Conservation (phyloP, 2,113 vertebrate species). For the Stercorarius parasiticus region DNA sequence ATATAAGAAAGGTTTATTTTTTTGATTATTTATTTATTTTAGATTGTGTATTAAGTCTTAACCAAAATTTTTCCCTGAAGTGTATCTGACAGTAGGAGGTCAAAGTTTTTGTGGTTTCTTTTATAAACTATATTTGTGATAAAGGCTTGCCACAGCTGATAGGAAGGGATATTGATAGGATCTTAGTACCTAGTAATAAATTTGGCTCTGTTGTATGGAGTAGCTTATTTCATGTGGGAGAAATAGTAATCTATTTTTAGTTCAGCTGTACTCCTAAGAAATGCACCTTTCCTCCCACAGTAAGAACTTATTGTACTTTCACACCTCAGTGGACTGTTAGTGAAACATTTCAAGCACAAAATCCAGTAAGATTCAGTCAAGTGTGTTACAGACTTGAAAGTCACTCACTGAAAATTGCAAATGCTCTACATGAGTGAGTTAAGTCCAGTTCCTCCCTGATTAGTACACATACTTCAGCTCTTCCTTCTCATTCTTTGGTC, state of each 20-base stretch:
- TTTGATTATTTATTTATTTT: neutral
- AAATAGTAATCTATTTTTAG: constrained; percentile 28
- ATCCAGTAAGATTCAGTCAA: neutral
- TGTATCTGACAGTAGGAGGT: neutral
- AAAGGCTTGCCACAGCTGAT: neutral
- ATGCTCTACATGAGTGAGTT: neutral
- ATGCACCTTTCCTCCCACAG: neutral
- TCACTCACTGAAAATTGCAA: neutral
- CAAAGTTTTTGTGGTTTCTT: neutral
- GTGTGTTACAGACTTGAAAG: neutral
- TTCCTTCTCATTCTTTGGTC: neutral
- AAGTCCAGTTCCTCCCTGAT: neutral
- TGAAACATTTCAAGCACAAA: constrained; percentile 45
- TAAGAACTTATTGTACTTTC: constrained; percentile 15
- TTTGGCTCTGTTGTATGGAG: neutral
- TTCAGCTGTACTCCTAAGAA: neutral
- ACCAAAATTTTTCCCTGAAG: neutral
- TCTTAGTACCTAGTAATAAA: neutral
- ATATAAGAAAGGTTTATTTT: neutral
- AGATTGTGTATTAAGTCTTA: neutral
- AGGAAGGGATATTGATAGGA: neutral
- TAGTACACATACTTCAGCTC: neutral
- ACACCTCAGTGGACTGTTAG: constrained; percentile 11
- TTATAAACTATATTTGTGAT: neutral
- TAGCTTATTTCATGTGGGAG: neutral